phyloP scores from a whole-genome alignment of 1,140 invertebrate species.

The Drosophila triauraria region DNA sequence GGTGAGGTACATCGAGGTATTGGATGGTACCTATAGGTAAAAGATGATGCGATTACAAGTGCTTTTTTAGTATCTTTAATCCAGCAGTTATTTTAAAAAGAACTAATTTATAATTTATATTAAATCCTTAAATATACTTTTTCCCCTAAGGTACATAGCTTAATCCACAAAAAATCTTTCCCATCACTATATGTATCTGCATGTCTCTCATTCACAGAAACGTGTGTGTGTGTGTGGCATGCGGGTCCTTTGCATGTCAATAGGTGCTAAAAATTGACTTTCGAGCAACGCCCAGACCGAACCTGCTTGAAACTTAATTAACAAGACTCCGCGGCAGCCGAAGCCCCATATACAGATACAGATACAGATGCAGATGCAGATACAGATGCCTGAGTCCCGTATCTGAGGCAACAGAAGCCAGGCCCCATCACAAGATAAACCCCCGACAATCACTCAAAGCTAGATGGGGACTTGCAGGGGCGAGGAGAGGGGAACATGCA shows the following conservation, averaged over 20 bases:
- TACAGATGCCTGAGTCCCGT: constrained; percentile 20
- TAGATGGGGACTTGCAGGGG: constrained; percentile 33
- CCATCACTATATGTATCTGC: constrained; percentile 10
- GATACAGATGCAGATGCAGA: constrained; percentile 21
- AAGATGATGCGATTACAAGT: background rate
- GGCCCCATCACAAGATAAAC: constrained; percentile 77
- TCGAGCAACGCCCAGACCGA: constrained; percentile 58
- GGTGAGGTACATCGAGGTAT: background rate
- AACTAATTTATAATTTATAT: too few relatives aligned
- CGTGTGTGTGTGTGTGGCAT: constrained; percentile 33
- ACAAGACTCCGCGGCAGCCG: constrained; percentile 48
- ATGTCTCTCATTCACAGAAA: background rate
- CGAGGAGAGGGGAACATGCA: constrained; percentile 17
- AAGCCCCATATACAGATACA: constrained; percentile 31
- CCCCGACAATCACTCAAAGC: constrained; percentile 79
- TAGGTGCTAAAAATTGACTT: constrained; percentile 79
- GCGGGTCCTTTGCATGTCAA: constrained; percentile 78
- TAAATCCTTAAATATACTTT: too few relatives aligned
- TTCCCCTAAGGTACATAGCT: too few relatives aligned
- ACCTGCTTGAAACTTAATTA: constrained; percentile 77
- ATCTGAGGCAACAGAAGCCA: constrained; percentile 70
- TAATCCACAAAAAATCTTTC: background rate
- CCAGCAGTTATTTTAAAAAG: too few relatives aligned
- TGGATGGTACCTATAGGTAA: background rate
- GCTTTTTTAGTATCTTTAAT: background rate